Percentiles rank a stretch among this genome's conserved stretches.
Evolutionary conservation across 1,140 invertebrate genomes (phyloP).

Genomic region (Calephelis nemesis): DNA sequence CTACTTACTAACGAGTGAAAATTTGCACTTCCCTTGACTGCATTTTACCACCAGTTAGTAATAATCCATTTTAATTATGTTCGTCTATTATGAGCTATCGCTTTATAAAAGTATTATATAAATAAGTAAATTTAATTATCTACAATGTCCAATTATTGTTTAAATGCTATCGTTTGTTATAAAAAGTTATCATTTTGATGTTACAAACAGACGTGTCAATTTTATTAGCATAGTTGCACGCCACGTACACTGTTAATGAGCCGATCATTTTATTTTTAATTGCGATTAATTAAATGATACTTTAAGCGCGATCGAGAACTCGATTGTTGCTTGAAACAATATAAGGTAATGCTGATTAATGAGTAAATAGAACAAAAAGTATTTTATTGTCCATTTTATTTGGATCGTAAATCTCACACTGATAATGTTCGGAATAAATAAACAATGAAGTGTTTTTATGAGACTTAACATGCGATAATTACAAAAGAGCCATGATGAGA

Average conservation of each 20-base stretch:
- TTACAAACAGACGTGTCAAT: no score
- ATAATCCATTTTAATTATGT: no score
- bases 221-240: neutral
- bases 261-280: slow-evolving; percentile 20
- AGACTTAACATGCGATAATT: neutral
- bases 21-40: no score
- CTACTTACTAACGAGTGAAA: no score
- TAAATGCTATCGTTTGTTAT: no score
- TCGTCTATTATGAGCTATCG: no score
- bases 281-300: slow-evolving; percentile 41
- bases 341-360: neutral
- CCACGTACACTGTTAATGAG: slow-evolving; percentile 45
- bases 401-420: neutral
- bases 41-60: no score
- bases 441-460: slow-evolving; percentile 4
- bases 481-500: no score
- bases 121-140: no score
- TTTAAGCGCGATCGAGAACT: slow-evolving; percentile 33
- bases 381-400: slow-evolving; percentile 10
- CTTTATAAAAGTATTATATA: no score
- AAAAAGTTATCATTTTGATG: no score
- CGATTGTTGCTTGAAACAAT: slow-evolving; percentile 25
- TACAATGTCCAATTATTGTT: no score
- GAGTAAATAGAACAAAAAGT: slow-evolving; percentile 11
- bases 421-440: slow-evolving; percentile 8